Percentiles rank a stretch among this genome's conserved stretches.
phyloP scores from a whole-genome alignment of 2,797 vertebrate genomes.

The Gastrophryne carolinensis region DNA sequence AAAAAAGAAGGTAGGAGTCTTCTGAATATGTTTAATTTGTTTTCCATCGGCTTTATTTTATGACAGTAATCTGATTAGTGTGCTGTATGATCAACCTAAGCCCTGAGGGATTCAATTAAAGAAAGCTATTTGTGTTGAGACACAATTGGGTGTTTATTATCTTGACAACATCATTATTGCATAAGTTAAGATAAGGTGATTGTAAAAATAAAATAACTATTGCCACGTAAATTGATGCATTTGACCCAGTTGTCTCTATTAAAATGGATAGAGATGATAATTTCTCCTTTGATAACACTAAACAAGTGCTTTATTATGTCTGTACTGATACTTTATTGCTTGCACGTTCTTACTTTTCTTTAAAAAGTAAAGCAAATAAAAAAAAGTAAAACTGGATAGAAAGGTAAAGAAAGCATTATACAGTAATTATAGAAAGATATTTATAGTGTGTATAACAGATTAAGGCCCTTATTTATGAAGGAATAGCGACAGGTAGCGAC shows the following conservation, averaged over 20 bases:
- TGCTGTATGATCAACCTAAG: conserved; percentile 20
- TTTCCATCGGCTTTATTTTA: conserved; percentile 9
- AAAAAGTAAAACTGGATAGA: not conserved
- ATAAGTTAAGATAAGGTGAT: conserved; percentile 67
- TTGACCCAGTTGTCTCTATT: not conserved
- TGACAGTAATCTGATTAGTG: conserved; percentile 41
- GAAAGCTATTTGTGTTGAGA: conserved; percentile 64
- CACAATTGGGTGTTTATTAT: conserved; percentile 66
- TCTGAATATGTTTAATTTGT: conserved; percentile 31
- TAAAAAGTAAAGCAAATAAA: not conserved
- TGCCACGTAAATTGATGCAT: conserved; percentile 50
- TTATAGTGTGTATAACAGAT: no score
- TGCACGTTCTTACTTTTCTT: not conserved
- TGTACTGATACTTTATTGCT: not conserved
- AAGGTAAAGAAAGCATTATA: not conserved
- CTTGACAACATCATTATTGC: conserved; percentile 69
- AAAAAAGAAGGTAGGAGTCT: not conserved
- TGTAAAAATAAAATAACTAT: conserved; percentile 58
- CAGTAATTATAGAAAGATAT: no score
- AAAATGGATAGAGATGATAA: conserved; percentile 22
- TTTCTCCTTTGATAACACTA: conserved; percentile 15
- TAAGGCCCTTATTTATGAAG: no score
- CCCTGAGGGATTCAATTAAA: conserved; percentile 65
- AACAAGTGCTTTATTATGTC: conserved; percentile 9
- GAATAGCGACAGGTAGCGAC: no score